Conservation (phyloP, 2,888 invertebrate species). For the Koerneria pararmatus region DNA sequence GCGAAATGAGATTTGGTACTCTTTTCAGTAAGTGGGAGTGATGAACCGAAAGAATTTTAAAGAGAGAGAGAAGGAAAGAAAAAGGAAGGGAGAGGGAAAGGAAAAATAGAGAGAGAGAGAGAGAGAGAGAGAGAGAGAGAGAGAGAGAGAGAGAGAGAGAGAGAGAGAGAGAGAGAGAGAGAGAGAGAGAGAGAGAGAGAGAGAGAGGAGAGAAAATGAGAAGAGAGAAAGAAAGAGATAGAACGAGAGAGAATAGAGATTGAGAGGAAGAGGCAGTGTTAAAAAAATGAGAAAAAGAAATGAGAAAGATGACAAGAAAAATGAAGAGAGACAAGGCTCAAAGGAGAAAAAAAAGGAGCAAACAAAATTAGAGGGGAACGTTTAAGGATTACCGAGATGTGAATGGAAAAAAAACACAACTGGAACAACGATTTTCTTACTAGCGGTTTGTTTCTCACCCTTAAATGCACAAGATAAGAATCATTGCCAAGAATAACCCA, state of each 20-base stretch:
- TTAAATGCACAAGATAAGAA: too few species aligned
- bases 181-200: not conserved
- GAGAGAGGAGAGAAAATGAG: not conserved
- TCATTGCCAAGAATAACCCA: too few species aligned
- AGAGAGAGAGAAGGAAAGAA: too few species aligned
- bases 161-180: not conserved
- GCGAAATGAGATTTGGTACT: too few species aligned
- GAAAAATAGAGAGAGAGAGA: not conserved
- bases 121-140: conserved; percentile 7
- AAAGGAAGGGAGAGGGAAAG: not conserved
- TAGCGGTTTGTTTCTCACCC: too few species aligned
- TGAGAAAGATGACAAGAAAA: not conserved
- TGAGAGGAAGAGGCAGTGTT: not conserved
- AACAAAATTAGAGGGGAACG: too few species aligned
- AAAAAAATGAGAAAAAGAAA: not conserved
- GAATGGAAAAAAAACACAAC: too few species aligned
- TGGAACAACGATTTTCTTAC: too few species aligned
- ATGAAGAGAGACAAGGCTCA: not conserved
- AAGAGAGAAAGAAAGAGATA: not conserved
- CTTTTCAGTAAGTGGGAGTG: too few species aligned
- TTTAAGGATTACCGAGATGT: too few species aligned
- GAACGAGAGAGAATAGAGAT: not conserved
- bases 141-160: not conserved
- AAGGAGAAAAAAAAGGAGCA: conserved; percentile 6
- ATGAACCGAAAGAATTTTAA: too few species aligned